Base-by-base conservation (phyloP, 2,888 invertebrate species). In the Sabellastarte sp. region DNA sequence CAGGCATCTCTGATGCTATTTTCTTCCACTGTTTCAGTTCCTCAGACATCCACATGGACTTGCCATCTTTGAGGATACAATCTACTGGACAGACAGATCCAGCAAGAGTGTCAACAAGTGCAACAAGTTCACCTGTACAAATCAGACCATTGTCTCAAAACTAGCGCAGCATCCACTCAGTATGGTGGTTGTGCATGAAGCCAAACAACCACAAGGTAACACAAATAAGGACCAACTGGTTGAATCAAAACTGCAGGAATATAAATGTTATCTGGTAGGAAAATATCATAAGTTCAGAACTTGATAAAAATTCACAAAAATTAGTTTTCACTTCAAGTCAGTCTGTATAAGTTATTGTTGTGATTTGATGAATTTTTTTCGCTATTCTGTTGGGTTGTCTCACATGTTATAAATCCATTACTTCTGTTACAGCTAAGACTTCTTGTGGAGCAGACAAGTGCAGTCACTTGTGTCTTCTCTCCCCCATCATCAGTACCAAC, bases 161-260 rank as follows among this genome's bases (percentile, higher is more conserved):
- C 86, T 95, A 63, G 95, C 97, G 71, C 93, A 93, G 1, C 95
- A 96, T 84, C 97, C 97, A 0, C 87, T 97, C 2, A 95, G 33
- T 5, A 93, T 99, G 68, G 94, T 94, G 77, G 95, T 96, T 0
- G 93, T 95, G 75, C 98, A 98, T 84, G 93, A 95, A 0, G 92
- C 94, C 0, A 86, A 97, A 58, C 99, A 99, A 83, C 96, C 96
- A 2, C n/a, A n/a, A n/a, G n/a, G n/a, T n/a, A n/a, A n/a, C n/a
- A n/a, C n/a, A n/a, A n/a, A n/a, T n/a, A n/a, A n/a, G n/a, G n/a
- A n/a, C n/a, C n/a, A n/a, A n/a, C n/a, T n/a, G n/a, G n/a, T n/a
- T n/a, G n/a, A n/a, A n/a, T n/a, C n/a, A n/a, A n/a, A n/a, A n/a
- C n/a, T n/a, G n/a, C n/a, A n/a, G n/a, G n/a, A n/a, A n/a, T n/a